Evolutionary conservation across 2,888 invertebrate species (phyloP).

Genomic region (Pterobdella sp.): DNA sequence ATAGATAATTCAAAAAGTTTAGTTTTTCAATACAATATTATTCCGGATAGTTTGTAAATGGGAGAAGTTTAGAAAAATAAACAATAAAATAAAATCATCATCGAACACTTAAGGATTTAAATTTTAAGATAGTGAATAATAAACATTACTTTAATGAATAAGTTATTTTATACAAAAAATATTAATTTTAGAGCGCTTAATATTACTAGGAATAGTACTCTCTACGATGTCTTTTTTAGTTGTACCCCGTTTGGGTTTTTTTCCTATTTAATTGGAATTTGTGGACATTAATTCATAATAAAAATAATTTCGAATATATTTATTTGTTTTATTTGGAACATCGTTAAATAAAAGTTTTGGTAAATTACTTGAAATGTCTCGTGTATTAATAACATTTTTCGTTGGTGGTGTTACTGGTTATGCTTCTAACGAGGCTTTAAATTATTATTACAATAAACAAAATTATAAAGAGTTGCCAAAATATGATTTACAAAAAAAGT

Average conservation of each 20-base stretch:
- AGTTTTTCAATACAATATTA: too few relatives aligned
- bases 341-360: background rate
- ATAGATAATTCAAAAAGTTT: too few relatives aligned
- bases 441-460: background rate
- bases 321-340: background rate
- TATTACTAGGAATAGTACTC: background rate
- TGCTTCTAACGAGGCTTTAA: constrained; percentile 25
- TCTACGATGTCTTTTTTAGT: background rate
- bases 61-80: too few relatives aligned
- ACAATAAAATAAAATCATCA: too few relatives aligned
- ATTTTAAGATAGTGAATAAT: too few relatives aligned
- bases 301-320: constrained; percentile 7
- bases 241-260: background rate
- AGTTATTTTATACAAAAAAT: background rate
- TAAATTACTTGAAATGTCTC: background rate
- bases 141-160: too few relatives aligned
- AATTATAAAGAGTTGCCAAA: background rate
- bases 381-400: constrained; percentile 16
- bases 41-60: too few relatives aligned
- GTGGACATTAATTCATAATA: too few relatives aligned
- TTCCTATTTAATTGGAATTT: too few relatives aligned
- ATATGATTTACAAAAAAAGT: constrained; percentile 34
- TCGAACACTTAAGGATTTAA: too few relatives aligned
- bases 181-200: background rate
- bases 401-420: constrained; percentile 31